Evolutionary conservation across 2,888 invertebrate species (phyloP).

Genomic region (Podabrus alpinus): DNA sequence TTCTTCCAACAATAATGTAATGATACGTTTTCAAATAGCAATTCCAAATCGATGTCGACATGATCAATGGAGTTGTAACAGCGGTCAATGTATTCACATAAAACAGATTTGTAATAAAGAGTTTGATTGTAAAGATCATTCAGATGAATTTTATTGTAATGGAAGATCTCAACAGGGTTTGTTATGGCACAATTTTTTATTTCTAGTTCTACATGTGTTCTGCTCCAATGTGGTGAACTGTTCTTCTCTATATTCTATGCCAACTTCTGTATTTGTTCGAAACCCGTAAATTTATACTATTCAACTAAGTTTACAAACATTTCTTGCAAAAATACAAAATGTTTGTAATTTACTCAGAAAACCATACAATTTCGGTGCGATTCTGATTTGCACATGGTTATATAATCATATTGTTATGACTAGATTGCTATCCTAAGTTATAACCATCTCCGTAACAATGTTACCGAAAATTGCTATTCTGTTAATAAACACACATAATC

Average conservation of each 20-base stretch:
- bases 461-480: too few species aligned
- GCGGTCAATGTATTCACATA: slow-evolving; percentile 64
- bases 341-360: too few species aligned
- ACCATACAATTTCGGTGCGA: too few species aligned
- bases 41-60: slow-evolving; percentile 43
- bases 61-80: slow-evolving; percentile 62
- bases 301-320: background rate
- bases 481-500: too few species aligned
- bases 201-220: slow-evolving; percentile 52
- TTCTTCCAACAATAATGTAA: background rate
- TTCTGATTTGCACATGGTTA: too few species aligned
- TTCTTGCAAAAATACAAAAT: too few species aligned
- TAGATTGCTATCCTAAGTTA: too few species aligned
- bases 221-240: slow-evolving; percentile 52
- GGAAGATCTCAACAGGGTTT: slow-evolving; percentile 56
- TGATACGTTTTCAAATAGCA: slow-evolving; percentile 4
- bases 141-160: slow-evolving; percentile 64
- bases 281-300: background rate
- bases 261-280: slow-evolving; percentile 42
- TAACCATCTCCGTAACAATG: too few species aligned
- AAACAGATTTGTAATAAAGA: slow-evolving; percentile 63
- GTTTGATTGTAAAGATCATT: slow-evolving; percentile 66
- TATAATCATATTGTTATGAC: too few species aligned
- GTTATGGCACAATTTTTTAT: slow-evolving; percentile 48
- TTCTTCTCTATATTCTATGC: slow-evolving; percentile 50